These are phyloP conservation scores for Australoheros facetus DNA, from an alignment of 2,797 vertebrate species.

Conservation along the genomic window DNA sequence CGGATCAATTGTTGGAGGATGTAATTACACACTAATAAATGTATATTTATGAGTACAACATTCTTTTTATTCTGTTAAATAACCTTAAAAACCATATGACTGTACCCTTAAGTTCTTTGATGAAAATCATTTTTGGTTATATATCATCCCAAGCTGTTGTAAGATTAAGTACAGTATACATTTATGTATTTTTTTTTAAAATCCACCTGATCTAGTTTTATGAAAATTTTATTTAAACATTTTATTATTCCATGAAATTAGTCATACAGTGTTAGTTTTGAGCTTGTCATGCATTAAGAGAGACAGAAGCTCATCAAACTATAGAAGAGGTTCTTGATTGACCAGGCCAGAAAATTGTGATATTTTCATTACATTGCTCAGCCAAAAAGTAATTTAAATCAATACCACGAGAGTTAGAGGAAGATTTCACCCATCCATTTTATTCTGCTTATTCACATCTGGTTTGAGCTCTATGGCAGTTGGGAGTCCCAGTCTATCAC, in stretches of 20 bases:
- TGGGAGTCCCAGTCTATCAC: not conserved
- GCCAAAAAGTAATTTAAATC: not conserved
- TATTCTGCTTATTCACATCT: not conserved
- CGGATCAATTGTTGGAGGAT: too few relatives aligned
- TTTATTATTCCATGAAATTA: not conserved
- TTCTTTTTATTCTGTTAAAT: too few relatives aligned
- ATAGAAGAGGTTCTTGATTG: not conserved
- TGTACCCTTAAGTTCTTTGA: not conserved
- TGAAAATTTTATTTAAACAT: not conserved
- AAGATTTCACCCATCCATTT: not conserved
- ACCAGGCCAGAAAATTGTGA: not conserved
- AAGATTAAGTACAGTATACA: not conserved
- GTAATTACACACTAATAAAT: too few relatives aligned
- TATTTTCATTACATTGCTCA: not conserved
- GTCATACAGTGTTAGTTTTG: not conserved
- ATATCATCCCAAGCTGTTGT: not conserved
- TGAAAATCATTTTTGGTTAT: not conserved
- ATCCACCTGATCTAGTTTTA: accelerated
- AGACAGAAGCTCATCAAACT: not conserved
- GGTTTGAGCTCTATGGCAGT: not conserved
- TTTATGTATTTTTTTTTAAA: not conserved
- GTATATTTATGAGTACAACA: too few relatives aligned
- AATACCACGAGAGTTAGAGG: not conserved
- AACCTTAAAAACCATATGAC: too few relatives aligned
- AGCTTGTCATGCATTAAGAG: not conserved